A percentile compares a stretch with the other conserved stretches of the same genome.
Evolutionary conservation across 2,113 vertebrate species (phyloP).

Genomic region (Hyla sarda): DNA sequence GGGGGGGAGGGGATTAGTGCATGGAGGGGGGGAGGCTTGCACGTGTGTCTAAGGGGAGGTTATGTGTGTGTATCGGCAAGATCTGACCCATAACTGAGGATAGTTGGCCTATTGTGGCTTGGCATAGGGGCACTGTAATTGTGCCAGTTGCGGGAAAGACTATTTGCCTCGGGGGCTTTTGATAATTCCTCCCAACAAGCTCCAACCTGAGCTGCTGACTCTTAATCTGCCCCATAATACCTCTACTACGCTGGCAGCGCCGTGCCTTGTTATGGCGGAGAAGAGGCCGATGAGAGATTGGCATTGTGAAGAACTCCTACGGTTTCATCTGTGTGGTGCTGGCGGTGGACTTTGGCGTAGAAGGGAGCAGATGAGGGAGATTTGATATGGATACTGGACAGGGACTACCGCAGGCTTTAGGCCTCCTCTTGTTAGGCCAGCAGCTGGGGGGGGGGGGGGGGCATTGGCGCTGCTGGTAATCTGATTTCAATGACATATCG

Average conservation of each 20-base stretch:
- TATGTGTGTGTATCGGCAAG: neutral
- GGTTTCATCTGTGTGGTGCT: neutral
- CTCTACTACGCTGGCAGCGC: neutral
- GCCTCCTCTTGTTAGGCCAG: neutral
- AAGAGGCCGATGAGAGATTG: neutral
- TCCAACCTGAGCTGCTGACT: slow-evolving; percentile 1
- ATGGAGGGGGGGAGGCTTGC: neutral
- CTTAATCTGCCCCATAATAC: neutral
- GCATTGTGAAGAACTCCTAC: neutral
- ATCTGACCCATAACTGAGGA: neutral
- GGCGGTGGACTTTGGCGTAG: neutral
- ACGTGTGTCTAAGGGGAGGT: neutral
- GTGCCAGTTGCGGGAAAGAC: neutral
- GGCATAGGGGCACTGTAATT: neutral
- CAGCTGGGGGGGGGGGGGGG: too few species aligned
- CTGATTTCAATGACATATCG: slow-evolving; percentile 31
- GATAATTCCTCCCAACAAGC: slow-evolving; percentile 12
- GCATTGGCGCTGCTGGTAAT: slow-evolving; percentile 1
- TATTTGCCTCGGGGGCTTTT: neutral
- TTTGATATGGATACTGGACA: neutral
- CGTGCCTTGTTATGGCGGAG: neutral
- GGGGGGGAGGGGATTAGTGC: slow-evolving; percentile 12
- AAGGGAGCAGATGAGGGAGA: neutral
- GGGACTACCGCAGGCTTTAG: neutral
- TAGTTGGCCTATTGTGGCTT: too few species aligned